A percentile compares a stretch with the other conserved stretches of the same genome.
phyloP scores from a whole-genome alignment of 2,113 vertebrate species.

The Mirounga angustirostris region DNA sequence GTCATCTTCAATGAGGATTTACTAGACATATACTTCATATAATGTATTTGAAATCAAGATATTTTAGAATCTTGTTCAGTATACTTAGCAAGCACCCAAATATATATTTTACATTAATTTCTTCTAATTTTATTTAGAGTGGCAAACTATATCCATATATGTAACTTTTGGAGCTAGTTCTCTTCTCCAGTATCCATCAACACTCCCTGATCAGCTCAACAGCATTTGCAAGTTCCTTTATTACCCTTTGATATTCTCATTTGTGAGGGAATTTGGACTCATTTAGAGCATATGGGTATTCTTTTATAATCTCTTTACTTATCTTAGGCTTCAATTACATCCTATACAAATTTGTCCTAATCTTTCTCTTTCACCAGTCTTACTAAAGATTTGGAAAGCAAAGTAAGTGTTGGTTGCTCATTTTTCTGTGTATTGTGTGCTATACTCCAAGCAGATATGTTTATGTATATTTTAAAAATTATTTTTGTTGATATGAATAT shows the following conservation, averaged over 20 bases:
- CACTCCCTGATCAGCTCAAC: not conserved
- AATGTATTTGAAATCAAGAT: not conserved
- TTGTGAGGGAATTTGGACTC: conserved; percentile 22
- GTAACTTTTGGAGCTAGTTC: not conserved
- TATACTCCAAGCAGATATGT: not conserved
- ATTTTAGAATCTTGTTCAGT: not conserved
- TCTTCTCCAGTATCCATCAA: not conserved
- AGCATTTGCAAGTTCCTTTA: not conserved
- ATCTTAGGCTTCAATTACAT: conserved; percentile 6
- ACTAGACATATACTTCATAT: not conserved
- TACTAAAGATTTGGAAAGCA: not conserved
- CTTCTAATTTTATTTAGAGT: not conserved
- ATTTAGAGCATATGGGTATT: not conserved
- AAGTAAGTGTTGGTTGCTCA: not conserved
- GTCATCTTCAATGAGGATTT: not conserved
- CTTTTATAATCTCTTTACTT: not conserved
- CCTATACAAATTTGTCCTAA: not conserved
- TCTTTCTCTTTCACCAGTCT: not conserved
- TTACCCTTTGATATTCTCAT: not conserved
- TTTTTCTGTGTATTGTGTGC: not conserved
- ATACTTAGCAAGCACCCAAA: not conserved
- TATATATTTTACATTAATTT: not conserved
- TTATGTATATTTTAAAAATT: not conserved
- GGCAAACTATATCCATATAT: not conserved
- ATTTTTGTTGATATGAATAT: not conserved